Percentiles rank a stretch among this genome's conserved stretches.
Evolutionary conservation across 2,888 invertebrate genomes (phyloP).

Genomic region (Pterobdella sp.): DNA sequence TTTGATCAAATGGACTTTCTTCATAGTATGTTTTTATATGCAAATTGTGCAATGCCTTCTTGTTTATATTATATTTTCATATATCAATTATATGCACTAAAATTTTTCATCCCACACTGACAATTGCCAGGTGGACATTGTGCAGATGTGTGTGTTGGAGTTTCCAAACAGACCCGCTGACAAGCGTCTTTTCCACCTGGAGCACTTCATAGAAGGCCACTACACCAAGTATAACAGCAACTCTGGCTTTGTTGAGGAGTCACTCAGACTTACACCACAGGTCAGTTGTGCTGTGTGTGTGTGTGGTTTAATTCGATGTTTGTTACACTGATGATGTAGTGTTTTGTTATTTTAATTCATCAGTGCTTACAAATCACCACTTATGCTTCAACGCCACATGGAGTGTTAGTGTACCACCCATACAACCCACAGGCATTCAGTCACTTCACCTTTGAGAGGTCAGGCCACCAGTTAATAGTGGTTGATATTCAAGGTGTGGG

Average conservation of each 20-base stretch:
- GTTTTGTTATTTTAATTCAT: neutral
- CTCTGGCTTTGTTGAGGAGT: slow-evolving; percentile 56
- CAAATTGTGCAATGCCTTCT: too few relatives aligned
- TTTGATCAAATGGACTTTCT: neutral
- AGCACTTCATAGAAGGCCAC: slow-evolving; percentile 57
- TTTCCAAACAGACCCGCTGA: slow-evolving; percentile 52
- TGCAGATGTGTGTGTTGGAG: slow-evolving; percentile 57
- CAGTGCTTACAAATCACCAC: neutral
- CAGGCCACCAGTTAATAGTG: slow-evolving; percentile 57
- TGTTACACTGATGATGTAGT: neutral
- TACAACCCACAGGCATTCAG: slow-evolving; percentile 52
- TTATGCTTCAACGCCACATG: neutral
- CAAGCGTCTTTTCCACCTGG: slow-evolving; percentile 54
- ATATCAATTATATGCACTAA: neutral
- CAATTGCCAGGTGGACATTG: slow-evolving; percentile 54
- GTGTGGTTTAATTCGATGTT: neutral
- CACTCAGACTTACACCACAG: slow-evolving; percentile 55
- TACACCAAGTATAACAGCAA: slow-evolving; percentile 59
- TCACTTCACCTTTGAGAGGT: slow-evolving; percentile 59
- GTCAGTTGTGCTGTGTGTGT: slow-evolving; percentile 38
- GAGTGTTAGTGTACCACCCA: neutral
- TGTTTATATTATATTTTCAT: too few relatives aligned
- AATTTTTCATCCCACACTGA: neutral
- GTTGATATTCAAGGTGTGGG: slow-evolving; percentile 59
- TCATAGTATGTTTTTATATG: too few relatives aligned